Conservation (phyloP, 2,797 vertebrate genomes). For the Vespertilio murinus region DNA sequence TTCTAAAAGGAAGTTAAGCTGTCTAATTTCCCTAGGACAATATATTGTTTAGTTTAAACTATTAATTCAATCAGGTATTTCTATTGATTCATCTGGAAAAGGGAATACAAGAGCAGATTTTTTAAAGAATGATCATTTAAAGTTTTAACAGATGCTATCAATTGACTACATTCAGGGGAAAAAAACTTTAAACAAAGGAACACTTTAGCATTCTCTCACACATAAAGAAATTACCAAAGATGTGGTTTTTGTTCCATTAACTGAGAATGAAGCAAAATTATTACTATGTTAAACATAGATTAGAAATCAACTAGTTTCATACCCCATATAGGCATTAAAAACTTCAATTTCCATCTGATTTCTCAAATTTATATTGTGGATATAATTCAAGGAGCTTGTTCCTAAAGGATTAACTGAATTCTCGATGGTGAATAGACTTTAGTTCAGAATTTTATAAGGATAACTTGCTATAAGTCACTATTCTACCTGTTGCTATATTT, state of each 20-base stretch:
- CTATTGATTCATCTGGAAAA: constrained; percentile 13
- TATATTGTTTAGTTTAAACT: constrained; percentile 27
- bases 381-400: constrained; percentile 46
- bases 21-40: constrained; percentile 6
- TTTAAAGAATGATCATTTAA: constrained; percentile 13
- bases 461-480: constrained; percentile 41
- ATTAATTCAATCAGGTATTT: constrained; percentile 51
- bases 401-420: constrained; percentile 37
- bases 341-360: constrained; percentile 32
- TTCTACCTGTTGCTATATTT: constrained; percentile 30
- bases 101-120: not conserved
- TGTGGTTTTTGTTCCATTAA: constrained; percentile 28
- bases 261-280: constrained; percentile 39
- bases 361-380: constrained; percentile 33
- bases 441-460: constrained; percentile 34
- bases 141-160: constrained; percentile 50
- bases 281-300: not conserved
- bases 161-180: not conserved
- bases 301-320: constrained; percentile 42
- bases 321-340: constrained; percentile 40
- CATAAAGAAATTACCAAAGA: not conserved
- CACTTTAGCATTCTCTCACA: not conserved
- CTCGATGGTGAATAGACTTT: not conserved
- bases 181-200: constrained; percentile 23
- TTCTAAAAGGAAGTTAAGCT: constrained; percentile 48